Percentiles rank a stretch among this genome's conserved stretches.
These are phyloP conservation scores for Leucoraja ocellata DNA, from an alignment of 2,797 vertebrate species.

Conservation along the genomic window DNA sequence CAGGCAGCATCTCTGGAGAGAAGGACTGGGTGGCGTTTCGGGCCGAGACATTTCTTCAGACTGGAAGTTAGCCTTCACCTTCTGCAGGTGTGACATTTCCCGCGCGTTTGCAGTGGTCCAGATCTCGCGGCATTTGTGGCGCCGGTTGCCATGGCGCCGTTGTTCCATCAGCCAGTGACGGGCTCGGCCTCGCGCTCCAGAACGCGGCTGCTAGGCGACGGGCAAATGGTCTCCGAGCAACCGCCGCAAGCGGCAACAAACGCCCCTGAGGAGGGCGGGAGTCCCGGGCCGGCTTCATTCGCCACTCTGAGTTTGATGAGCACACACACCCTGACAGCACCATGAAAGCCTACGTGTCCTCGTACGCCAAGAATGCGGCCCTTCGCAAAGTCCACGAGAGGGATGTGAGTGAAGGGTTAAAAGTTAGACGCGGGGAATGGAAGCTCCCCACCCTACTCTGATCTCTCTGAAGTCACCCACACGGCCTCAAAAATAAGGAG, in stretches of 20 bases:
- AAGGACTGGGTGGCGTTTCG: too few relatives aligned
- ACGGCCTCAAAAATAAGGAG: too few relatives aligned
- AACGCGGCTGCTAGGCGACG: neutral
- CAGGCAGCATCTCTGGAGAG: too few relatives aligned
- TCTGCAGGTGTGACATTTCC: neutral
- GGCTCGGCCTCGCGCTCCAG: neutral
- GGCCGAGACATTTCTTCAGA: too few relatives aligned
- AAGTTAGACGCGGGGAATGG: neutral
- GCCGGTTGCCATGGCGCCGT: neutral
- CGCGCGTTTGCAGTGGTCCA: neutral
- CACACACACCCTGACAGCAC: neutral
- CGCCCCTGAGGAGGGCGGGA: neutral
- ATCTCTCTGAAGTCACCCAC: too few relatives aligned
- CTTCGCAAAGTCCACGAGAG: constrained; percentile 1
- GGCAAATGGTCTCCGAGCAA: neutral
- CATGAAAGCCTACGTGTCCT: constrained; percentile 24
- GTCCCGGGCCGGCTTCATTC: neutral
- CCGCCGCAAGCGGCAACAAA: neutral
- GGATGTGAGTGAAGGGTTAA: constrained; percentile 18
- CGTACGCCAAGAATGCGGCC: constrained; percentile 23
- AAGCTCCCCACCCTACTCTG: too few relatives aligned
- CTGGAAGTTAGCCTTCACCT: too few relatives aligned
- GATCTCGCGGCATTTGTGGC: neutral
- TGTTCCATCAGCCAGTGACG: neutral
- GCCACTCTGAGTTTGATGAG: neutral